A percentile compares a stretch with the other conserved stretches of the same genome.
These are phyloP conservation scores for Enhydra lutris DNA, from an alignment of 2,113 vertebrate species.

Conservation along the genomic window DNA sequence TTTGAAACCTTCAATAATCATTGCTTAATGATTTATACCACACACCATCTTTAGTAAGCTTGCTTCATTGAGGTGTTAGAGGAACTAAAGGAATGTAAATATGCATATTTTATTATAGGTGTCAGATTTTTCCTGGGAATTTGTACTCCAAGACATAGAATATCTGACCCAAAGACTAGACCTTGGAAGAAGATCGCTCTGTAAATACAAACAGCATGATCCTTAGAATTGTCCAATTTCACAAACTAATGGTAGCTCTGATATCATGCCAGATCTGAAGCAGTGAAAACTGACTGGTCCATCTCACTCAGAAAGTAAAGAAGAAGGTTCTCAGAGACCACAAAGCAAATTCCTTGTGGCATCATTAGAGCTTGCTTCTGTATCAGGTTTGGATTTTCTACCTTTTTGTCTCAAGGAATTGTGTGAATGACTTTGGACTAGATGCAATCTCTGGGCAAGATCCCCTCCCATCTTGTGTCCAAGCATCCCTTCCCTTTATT, in stretches of 20 bases:
- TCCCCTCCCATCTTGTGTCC: not conserved
- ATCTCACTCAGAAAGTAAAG: not conserved
- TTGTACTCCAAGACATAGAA: not conserved
- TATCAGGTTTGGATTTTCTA: not conserved
- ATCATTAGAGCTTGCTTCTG: not conserved
- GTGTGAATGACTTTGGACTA: not conserved
- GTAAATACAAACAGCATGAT: not conserved
- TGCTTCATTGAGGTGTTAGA: not conserved
- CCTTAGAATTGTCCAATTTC: not conserved
- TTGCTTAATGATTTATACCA: not conserved
- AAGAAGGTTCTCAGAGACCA: not conserved
- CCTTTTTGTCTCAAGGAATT: not conserved
- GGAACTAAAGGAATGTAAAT: not conserved
- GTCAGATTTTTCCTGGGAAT: not conserved
- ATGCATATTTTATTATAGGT: not conserved
- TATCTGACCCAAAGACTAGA: not conserved
- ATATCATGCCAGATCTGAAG: not conserved
- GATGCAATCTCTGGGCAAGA: not conserved
- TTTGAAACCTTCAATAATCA: conserved; percentile 8
- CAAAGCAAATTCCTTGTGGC: not conserved
- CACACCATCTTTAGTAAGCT: not conserved
- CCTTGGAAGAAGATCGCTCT: not conserved
- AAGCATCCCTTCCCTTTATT: not conserved
- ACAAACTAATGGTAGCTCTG: not conserved
- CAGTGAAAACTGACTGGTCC: not conserved